Conservation (phyloP, 2,113 vertebrate genomes). For the Lutjanus erythropterus region DNA sequence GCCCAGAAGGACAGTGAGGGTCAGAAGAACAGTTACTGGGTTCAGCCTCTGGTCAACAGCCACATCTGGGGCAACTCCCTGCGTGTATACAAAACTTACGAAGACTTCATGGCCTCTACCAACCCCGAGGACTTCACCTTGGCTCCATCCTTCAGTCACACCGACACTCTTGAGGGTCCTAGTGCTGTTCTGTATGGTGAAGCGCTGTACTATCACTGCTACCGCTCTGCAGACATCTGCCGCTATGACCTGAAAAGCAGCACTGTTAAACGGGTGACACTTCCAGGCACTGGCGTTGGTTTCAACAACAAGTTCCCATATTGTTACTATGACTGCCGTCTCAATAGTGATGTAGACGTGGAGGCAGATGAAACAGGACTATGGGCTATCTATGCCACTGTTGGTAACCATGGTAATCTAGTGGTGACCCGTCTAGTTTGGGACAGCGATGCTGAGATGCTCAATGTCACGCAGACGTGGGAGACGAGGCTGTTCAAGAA, state of each 20-base stretch:
- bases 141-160: conserved; percentile 3
- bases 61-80: conserved; percentile 78
- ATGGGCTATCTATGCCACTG: conserved; percentile 83
- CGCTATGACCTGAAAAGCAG: conserved; percentile 72
- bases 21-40: conserved; percentile 84
- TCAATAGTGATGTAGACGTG: conserved; percentile 86
- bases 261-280: conserved; percentile 20
- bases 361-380: conserved; percentile 81
- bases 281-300: conserved; percentile 82
- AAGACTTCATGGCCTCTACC: conserved; percentile 86
- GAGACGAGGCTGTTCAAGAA: conserved; percentile 86
- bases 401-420: conserved; percentile 81
- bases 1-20: conserved; percentile 48
- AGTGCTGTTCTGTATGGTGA: conserved; percentile 85
- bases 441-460: conserved; percentile 14
- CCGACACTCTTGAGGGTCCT: conserved; percentile 83
- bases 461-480: conserved; percentile 86
- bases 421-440: conserved; percentile 74
- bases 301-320: conserved; percentile 90
- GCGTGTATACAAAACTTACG: conserved; percentile 82
- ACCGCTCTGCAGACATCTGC: conserved; percentile 67
- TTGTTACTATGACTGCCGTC: conserved; percentile 83
- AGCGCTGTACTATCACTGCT: conserved; percentile 86
- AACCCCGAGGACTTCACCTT: conserved; percentile 54
- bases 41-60: conserved; percentile 83